These are phyloP conservation scores for Apostichopus leukothele DNA, from an alignment of 53 echinoderm and acorn worm genomes.

Conservation along the genomic window DNA sequence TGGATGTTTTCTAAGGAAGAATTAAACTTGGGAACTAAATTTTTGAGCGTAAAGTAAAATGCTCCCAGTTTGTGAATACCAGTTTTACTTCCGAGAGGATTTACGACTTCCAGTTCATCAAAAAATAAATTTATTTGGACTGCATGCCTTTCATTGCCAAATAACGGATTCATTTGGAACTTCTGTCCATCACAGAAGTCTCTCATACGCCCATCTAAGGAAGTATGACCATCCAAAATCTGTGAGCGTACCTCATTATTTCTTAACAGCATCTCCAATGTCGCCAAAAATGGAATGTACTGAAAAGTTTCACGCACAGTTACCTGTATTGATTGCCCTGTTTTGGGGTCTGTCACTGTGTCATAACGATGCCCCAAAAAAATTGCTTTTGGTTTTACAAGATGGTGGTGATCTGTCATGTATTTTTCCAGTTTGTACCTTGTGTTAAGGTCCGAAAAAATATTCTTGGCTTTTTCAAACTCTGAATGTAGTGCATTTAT, in stretches of 20 bases:
- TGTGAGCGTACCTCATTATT: background rate
- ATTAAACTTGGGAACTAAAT: constrained; percentile 53
- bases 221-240: background rate
- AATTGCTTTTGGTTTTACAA: background rate
- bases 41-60: constrained; percentile 20
- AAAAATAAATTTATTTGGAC: constrained; percentile 49
- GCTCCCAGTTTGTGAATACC: constrained; percentile 58
- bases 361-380: too few relatives aligned
- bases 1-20: too few relatives aligned
- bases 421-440: constrained; percentile 13
- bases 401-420: background rate
- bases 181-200: background rate
- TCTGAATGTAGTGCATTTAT: too few relatives aligned
- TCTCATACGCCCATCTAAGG: background rate
- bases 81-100: constrained; percentile 52
- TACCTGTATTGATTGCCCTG: too few relatives aligned
- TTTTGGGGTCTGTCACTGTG: too few relatives aligned
- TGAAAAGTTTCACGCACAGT: too few relatives aligned
- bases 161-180: background rate
- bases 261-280: background rate
- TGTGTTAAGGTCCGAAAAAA: background rate
- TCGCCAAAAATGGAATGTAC: background rate
- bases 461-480: background rate
- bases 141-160: background rate
- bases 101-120: constrained; percentile 58